These are phyloP conservation scores for Microcebus tavaratra DNA, from an alignment of 2,113 vertebrate genomes.

Conservation along the genomic window DNA sequence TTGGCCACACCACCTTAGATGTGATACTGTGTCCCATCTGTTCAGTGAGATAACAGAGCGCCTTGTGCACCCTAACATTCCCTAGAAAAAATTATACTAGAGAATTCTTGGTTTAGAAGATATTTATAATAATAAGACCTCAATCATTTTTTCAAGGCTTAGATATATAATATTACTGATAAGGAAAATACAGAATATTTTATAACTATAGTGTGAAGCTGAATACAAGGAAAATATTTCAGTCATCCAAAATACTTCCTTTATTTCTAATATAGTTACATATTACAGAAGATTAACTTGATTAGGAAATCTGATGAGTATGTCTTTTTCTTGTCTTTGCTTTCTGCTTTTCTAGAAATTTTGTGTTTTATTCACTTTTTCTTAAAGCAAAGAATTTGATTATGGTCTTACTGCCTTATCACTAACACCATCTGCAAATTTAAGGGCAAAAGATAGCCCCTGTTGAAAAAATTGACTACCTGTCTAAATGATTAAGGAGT, in stretches of 20 bases:
- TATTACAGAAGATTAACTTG: constrained; percentile 39
- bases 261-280: constrained; percentile 64
- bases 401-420: neutral
- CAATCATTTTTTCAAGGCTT: constrained; percentile 20
- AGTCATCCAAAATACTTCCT: constrained; percentile 62
- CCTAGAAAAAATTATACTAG: neutral
- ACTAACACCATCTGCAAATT: constrained; percentile 21
- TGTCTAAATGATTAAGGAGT: constrained; percentile 58
- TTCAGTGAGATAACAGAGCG: neutral
- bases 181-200: neutral
- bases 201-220: constrained; percentile 68
- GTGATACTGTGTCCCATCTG: neutral
- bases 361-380: neutral
- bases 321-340: constrained; percentile 19
- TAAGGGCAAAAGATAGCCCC: constrained; percentile 10
- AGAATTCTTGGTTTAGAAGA: neutral
- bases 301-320: neutral
- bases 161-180: neutral
- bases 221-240: constrained; percentile 62
- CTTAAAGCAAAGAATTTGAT: neutral
- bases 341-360: constrained; percentile 5
- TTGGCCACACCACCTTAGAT: neutral
- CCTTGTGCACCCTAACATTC: neutral
- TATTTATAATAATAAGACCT: constrained; percentile 3
- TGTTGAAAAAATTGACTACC: constrained; percentile 45